Base-by-base conservation (phyloP, 1,140 invertebrate species). In the Megathymus violae region DNA sequence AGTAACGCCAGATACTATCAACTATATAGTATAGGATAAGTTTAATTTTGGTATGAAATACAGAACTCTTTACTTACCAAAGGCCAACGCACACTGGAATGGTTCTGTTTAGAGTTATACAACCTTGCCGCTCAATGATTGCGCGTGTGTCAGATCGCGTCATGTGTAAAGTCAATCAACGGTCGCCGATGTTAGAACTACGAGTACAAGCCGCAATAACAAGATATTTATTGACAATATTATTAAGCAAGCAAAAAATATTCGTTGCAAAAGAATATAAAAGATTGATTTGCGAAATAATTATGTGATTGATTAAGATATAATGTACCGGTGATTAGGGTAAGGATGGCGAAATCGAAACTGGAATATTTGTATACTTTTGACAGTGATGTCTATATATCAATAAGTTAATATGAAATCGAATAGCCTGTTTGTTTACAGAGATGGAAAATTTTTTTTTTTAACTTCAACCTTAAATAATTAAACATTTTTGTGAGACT, bases 121-220 rank as follows among this genome's bases (percentile, higher is more conserved):
- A 56, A 56, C 31, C 40, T 56, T 38, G 38, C 19, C 19, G 27
- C 38, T 56, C 41, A 44, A 44, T 56, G n/a, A n/a, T 19, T 13
- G 11, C 15, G 11, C 50, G 34, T 50, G 27, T 56, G 51, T 56
- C 51, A 56, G 51, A 43, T 43, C 38, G 19, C 13, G 51, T 56
- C 40, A 19, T 43, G 22, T 56, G 40, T 43, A 43, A 56, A 56
- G 51, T 56, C 51, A 56, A 38, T 56, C 51, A 56, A 56, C 43
- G 38, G 51, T 43, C 40, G 22, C 43, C 43, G 43, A 56, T 56
- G 13, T 44, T 56, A 56, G 52, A 56, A 44, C 41, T n/a, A n/a
- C n/a, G n/a, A n/a, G n/a, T 27, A 56, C 52, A 27, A 3, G 40
- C 40, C 40, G 10, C 38, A 15, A 31, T 13, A 13, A 46, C 19